Conservation (phyloP, 2,113 vertebrate genomes). For the Oophaga pumilio region DNA sequence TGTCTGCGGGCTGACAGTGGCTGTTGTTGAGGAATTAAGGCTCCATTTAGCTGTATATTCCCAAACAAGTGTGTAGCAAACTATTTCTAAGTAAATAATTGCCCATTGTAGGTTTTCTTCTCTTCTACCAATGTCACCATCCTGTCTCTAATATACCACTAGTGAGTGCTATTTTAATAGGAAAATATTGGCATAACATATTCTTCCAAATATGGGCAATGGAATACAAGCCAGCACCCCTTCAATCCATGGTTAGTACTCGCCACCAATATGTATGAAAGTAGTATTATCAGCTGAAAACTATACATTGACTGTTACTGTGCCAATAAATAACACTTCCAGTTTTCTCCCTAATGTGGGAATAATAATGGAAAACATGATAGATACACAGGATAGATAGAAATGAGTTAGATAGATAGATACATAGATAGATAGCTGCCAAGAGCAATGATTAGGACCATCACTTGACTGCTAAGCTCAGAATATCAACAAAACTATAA, state of each 20-base stretch:
- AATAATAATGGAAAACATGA: no score
- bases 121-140: not conserved
- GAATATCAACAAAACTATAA: no score
- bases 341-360: not conserved
- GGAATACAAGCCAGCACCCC: not conserved
- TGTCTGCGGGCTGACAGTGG: conserved; percentile 19
- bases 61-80: conserved; percentile 17
- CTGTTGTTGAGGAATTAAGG: conserved; percentile 8
- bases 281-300: not conserved
- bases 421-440: no score
- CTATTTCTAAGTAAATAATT: not conserved
- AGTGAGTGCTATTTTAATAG: not conserved
- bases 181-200: not conserved
- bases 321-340: not conserved
- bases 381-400: no score
- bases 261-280: not conserved
- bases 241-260: not conserved
- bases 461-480: no score
- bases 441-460: no score
- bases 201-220: not conserved
- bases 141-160: not conserved
- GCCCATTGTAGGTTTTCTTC: not conserved
- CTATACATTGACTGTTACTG: not conserved
- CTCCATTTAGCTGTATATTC: conserved; percentile 10
- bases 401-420: no score